Base-by-base conservation (phyloP, 2,797 vertebrate species). In the Setipinna tenuifilis region DNA sequence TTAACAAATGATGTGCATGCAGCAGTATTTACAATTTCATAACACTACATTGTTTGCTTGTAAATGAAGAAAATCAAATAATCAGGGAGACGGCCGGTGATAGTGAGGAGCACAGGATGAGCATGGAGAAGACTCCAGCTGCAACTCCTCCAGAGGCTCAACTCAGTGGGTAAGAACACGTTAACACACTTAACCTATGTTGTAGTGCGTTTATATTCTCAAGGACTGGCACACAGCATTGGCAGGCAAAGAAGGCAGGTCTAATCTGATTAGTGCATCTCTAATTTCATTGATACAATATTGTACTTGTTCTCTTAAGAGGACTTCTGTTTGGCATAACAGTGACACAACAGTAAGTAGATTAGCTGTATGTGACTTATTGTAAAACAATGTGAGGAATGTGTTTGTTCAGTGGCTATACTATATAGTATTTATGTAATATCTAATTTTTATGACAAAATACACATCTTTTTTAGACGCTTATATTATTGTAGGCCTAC, bases 131-230 rank as follows among this genome's bases (percentile, higher is more conserved):
- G 31, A 80, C 61, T 48, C n/a, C n/a, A 84, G 23, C 78, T 78
- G 65, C 28, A 46, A 57, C 48, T 80, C 83, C 23, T 80, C 83
- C 54, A 28, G 46, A 19, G 83, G 83, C 11, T 84, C 83, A 12
- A 58, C 83, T 9, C 68, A 84, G 23, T 84, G 83, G 83, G 83
- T 84, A 35, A 80, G 83, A 41, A 10, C 41, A 2, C 9, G 65
- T 11, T 71, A 17, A 17, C 14, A 23, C n/a, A 23, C 65, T 71
- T n/a, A n/a, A n/a, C 21, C 50, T 59, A 1, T 65, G n/a, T 2
- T 65, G 9, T 65, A 17, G 7, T 65, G 7, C 25, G 61, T 65
- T 25, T 17, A 65, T 65, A 17, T 23, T 65, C 17, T 11, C n/a
- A 65, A 59, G 58, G 58, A 25, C 6, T 59, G 61, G 0, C 17